Base-by-base conservation (phyloP, 2,888 invertebrate species). In the Tenodera sinensis region DNA sequence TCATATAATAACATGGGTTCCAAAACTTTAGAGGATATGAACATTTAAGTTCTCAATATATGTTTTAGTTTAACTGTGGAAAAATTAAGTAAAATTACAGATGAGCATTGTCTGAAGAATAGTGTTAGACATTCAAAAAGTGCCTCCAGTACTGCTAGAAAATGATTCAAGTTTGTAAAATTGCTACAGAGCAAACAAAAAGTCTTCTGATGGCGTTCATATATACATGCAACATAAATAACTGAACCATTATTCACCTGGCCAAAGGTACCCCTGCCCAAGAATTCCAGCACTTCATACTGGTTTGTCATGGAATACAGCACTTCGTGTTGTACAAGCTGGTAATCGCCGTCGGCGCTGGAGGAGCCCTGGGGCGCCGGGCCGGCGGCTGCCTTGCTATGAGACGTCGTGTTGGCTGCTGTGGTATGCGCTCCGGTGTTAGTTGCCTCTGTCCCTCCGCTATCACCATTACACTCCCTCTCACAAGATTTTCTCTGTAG, bases 211-310 rank as follows among this genome's bases (percentile, higher is more conserved):
- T 42, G 0, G 42, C 42, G 12, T 7, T 34, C 34, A 34, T 9
- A 42, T 42, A 42, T 12, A 42, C 0, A 12, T 42, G 42, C 12
- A 42, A 42, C 9, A 42, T 1, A 3, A 42, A 1, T 12, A 42
- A 42, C 0, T 42, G 14, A 71, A 71, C 1, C 2, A 83, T 28
- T 71, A 82, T 91, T 92, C 91, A 94, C 95, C 94, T 97, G 96
- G 91, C 99, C 99, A 94, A 99, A 99, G 92, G 99, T 99, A 92
- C 99, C 99, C 92, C 99, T 97, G 92, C 99, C 99, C 93, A 99
- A 96, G 95, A 99, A 99, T 95, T 99, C 99, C 94, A 99, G 95
- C 93, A 99, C 99, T 95, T 99, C 96, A 94, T 96, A 99, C 95
- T 98, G 97, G 92, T 98, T 98, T 92, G 98, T 98, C 95, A 98